phyloP scores from a whole-genome alignment of 2,888 invertebrate genomes.

The Neocrepidodera transversa region DNA sequence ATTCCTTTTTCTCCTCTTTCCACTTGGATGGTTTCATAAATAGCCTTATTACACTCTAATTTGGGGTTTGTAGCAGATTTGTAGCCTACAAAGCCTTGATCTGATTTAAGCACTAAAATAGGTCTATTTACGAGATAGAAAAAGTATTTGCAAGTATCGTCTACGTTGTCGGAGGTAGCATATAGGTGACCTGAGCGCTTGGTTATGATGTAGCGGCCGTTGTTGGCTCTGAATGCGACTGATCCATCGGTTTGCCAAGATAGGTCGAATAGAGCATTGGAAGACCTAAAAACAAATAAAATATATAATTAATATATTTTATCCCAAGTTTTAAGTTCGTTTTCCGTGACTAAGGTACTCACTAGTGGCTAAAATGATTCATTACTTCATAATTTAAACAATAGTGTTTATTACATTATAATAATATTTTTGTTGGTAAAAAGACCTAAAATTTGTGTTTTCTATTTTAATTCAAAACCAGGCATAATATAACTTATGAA shows the following conservation, averaged over 20 bases:
- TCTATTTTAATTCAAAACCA: no score
- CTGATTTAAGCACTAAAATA: slow-evolving; percentile 90
- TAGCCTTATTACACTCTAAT: slow-evolving; percentile 94
- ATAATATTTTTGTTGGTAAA: no score
- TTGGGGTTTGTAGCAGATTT: slow-evolving; percentile 79
- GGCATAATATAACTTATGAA: no score
- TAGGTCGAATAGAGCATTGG: slow-evolving; percentile 92
- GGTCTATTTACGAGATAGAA: slow-evolving; percentile 95
- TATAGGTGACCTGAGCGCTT: slow-evolving; percentile 95
- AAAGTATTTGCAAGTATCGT: slow-evolving; percentile 90
- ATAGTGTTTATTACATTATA: no score
- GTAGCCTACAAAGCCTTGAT: slow-evolving; percentile 95
- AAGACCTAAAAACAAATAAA: slow-evolving; percentile 67
- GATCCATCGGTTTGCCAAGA: slow-evolving; percentile 93
- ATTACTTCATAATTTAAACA: no score
- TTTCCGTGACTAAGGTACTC: no score
- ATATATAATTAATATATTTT: no score
- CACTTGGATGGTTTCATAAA: slow-evolving; percentile 91
- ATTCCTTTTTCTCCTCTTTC: slow-evolving; percentile 88
- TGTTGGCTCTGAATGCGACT: slow-evolving; percentile 90
- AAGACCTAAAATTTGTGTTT: no score
- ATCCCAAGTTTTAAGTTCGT: no score
- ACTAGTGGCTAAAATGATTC: no score
- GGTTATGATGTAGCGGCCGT: slow-evolving; percentile 92
- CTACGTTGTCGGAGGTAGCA: slow-evolving; percentile 79